Percentiles rank a stretch among this genome's conserved stretches.
Conservation (phyloP, 2,888 invertebrate genomes). For the Emmelina monodactyla region DNA sequence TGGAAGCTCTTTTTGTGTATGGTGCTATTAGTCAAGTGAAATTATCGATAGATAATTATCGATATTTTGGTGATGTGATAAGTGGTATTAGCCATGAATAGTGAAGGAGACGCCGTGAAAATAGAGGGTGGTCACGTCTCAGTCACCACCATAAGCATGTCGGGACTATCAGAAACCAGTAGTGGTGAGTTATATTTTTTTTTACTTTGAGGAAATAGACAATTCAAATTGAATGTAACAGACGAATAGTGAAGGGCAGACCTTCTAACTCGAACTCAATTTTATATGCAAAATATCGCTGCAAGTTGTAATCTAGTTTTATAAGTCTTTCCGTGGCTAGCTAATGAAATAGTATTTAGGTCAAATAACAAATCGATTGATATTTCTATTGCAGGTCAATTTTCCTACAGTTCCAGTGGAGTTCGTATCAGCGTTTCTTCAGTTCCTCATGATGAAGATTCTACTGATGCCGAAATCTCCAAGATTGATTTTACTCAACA, state of each 20-base stretch:
- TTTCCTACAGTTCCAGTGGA: constrained; percentile 59
- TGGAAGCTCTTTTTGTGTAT: constrained; percentile 31
- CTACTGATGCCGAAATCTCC: constrained; percentile 79
- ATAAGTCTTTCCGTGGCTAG: too few species aligned
- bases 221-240: too few species aligned
- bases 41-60: constrained; percentile 28
- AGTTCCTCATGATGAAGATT: constrained; percentile 70
- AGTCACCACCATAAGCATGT: constrained; percentile 82
- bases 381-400: constrained; percentile 40
- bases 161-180: constrained; percentile 64
- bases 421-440: constrained; percentile 67
- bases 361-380: neutral
- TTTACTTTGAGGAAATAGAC: too few species aligned
- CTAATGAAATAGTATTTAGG: neutral
- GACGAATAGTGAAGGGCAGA: too few species aligned
- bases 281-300: too few species aligned
- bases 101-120: constrained; percentile 54
- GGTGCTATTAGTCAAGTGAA: constrained; percentile 47
- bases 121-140: constrained; percentile 71
- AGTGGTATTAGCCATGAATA: constrained; percentile 39
- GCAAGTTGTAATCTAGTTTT: too few species aligned
- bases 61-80: constrained; percentile 31
- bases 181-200: constrained; percentile 55
- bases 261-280: too few species aligned
- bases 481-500: constrained; percentile 76